Conservation (phyloP, 1,140 invertebrate genomes). For the Drosophila saltans region DNA sequence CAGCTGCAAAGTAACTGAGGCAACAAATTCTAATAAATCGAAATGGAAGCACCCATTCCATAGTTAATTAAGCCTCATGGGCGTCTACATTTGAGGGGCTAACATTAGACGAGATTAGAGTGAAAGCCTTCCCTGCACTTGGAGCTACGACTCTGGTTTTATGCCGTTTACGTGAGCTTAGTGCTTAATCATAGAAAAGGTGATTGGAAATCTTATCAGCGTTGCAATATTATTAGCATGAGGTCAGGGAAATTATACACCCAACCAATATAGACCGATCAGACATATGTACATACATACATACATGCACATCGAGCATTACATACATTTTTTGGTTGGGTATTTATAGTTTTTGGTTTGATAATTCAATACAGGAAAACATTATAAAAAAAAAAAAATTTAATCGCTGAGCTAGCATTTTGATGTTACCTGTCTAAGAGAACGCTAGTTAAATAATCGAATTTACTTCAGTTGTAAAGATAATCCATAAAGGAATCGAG, state of each 20-base stretch:
- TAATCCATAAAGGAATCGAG: too few species aligned
- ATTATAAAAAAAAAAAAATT: neutral
- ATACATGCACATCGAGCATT: neutral
- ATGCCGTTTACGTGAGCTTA: conserved; percentile 1
- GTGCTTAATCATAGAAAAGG: conserved; percentile 3
- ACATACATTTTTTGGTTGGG: neutral
- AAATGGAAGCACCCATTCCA: neutral
- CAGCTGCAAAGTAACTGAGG: conserved; percentile 11
- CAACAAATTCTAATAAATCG: conserved; percentile 6
- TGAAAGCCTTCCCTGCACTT: neutral
- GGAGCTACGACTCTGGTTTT: neutral
- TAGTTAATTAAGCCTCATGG: neutral
- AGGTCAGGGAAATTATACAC: conserved; percentile 2
- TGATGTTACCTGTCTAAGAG: too few species aligned
- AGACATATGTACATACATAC: neutral
- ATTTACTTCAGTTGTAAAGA: too few species aligned
- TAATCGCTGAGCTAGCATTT: too few species aligned
- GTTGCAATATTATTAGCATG: conserved; percentile 6
- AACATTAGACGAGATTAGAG: neutral
- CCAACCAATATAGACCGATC: neutral
- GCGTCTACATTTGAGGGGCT: neutral
- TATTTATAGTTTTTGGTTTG: neutral
- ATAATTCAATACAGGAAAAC: neutral
- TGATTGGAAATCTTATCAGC: conserved; percentile 8
- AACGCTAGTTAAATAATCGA: too few species aligned